Percentiles rank a stretch among this genome's conserved stretches.
These are phyloP conservation scores for Podarcis cretensis DNA, from an alignment of 2,113 vertebrate genomes.

Conservation along the genomic window DNA sequence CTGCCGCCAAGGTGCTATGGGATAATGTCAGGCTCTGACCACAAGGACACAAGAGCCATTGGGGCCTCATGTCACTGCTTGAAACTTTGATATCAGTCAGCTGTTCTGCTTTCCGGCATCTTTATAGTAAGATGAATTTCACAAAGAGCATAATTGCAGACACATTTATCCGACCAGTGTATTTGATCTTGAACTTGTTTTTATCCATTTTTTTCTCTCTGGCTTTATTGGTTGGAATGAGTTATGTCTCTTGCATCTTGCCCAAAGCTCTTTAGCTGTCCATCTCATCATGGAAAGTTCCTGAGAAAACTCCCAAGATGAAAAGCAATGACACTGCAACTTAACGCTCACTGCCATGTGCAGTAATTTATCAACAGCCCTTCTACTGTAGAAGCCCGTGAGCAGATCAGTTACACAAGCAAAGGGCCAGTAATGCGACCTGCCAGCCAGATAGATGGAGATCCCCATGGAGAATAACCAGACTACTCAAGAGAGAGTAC, in stretches of 20 bases:
- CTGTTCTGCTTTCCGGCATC: slow-evolving; percentile 22
- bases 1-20: neutral
- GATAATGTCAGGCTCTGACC: slow-evolving; percentile 33
- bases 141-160: slow-evolving; percentile 40
- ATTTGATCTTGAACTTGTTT: slow-evolving; percentile 64
- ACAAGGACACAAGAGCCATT: neutral
- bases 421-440: slow-evolving; percentile 65
- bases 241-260: slow-evolving; percentile 60
- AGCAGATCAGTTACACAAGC: slow-evolving; percentile 68
- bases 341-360: slow-evolving; percentile 64
- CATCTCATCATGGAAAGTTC: slow-evolving; percentile 61
- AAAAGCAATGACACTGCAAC: slow-evolving; percentile 70
- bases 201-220: slow-evolving; percentile 48
- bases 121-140: slow-evolving; percentile 54
- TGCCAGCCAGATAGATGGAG: slow-evolving; percentile 67
- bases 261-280: slow-evolving; percentile 59
- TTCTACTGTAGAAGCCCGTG: slow-evolving; percentile 60
- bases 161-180: slow-evolving; percentile 26
- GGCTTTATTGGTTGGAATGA: slow-evolving; percentile 58
- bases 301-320: slow-evolving; percentile 65
- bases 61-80: slow-evolving; percentile 25
- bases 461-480: slow-evolving; percentile 43
- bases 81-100: slow-evolving; percentile 44
- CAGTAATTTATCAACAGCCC: slow-evolving; percentile 72
- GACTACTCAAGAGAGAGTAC: slow-evolving; percentile 55